Percentiles rank a stretch among this genome's conserved stretches.
These are phyloP conservation scores for Nycticorax nycticorax DNA, from an alignment of 2,113 vertebrate genomes.

Conservation along the genomic window DNA sequence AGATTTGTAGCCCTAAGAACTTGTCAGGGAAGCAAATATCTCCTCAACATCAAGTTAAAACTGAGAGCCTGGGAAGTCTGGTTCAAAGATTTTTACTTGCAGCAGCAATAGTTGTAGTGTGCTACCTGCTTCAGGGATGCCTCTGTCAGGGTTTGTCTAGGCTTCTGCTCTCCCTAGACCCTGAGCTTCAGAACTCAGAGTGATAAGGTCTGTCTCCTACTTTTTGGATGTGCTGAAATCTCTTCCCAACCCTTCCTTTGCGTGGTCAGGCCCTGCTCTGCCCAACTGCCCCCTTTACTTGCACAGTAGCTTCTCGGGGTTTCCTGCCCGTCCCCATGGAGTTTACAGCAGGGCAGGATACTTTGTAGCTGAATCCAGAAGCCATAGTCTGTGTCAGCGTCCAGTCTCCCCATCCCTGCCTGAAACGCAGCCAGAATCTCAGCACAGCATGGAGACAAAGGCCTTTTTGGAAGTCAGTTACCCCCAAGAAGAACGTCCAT, in stretches of 20 bases:
- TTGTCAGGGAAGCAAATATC: neutral
- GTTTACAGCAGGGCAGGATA: conserved; percentile 8
- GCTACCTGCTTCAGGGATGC: neutral
- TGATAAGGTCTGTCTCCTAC: neutral
- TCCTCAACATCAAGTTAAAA: neutral
- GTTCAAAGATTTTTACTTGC: neutral
- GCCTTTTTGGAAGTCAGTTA: conserved; percentile 49
- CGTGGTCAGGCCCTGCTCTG: conserved; percentile 4
- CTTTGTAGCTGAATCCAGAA: conserved; percentile 57
- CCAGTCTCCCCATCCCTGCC: conserved; percentile 24
- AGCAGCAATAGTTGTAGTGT: neutral
- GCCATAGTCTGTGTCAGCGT: conserved; percentile 26
- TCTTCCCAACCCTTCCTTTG: neutral
- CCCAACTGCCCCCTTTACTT: neutral
- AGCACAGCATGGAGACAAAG: conserved; percentile 35
- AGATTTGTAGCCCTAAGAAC: neutral
- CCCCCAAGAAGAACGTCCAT: conserved; percentile 54
- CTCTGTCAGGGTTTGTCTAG: neutral
- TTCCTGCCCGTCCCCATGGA: neutral
- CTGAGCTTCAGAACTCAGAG: neutral
- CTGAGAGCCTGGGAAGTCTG: neutral
- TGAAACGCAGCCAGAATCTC: conserved; percentile 68
- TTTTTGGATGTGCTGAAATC: neutral
- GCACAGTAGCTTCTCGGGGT: conserved; percentile 51
- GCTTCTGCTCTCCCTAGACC: neutral